These are phyloP conservation scores for Arion vulgaris DNA, from an alignment of 1,140 invertebrate genomes.

Conservation along the genomic window DNA sequence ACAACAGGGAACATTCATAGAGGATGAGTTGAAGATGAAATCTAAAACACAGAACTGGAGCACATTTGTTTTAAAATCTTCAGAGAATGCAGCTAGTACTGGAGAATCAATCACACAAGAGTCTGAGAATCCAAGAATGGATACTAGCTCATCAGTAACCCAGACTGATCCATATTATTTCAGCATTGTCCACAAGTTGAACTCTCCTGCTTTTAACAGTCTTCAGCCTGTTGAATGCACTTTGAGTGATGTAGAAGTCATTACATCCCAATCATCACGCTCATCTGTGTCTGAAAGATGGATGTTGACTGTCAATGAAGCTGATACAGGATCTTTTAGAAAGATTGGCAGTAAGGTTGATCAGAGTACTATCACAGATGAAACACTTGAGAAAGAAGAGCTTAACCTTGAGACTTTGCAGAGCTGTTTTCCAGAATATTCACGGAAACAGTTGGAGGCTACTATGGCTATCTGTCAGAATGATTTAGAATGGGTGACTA, in stretches of 20 bases:
- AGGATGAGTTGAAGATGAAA: conserved; percentile 16
- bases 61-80: neutral
- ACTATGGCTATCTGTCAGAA: conserved; percentile 33
- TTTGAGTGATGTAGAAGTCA: neutral
- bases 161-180: conserved; percentile 33
- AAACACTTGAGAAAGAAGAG: conserved; percentile 27
- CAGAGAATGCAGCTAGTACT: neutral
- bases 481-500: conserved; percentile 36
- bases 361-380: conserved; percentile 34
- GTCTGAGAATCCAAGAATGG: neutral
- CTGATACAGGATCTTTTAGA: neutral
- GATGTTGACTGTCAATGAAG: neutral
- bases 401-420: conserved; percentile 33
- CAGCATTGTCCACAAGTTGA: conserved; percentile 23
- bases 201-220: conserved; percentile 28
- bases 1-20: conserved; percentile 5
- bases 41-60: conserved; percentile 33
- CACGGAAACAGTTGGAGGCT: conserved; percentile 24
- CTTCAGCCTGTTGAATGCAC: conserved; percentile 22
- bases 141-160: neutral
- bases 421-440: conserved; percentile 38
- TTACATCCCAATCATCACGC: neutral
- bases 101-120: neutral
- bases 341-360: neutral
- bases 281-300: neutral